Evolutionary conservation across 2,888 invertebrate genomes (phyloP).

Genomic region (Isotomurus palustris): DNA sequence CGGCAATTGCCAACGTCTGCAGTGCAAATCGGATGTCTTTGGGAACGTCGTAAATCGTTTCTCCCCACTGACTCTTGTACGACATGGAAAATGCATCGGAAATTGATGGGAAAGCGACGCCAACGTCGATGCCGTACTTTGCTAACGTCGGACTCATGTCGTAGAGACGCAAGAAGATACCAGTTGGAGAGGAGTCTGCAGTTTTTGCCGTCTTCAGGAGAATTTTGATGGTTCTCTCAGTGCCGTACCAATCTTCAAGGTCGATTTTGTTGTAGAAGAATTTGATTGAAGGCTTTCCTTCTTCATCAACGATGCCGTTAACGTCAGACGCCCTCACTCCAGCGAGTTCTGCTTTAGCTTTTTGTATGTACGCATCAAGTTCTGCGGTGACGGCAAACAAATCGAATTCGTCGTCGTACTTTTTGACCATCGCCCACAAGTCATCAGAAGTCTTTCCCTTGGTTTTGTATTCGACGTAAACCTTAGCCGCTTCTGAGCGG

Average conservation of each 20-base stretch:
- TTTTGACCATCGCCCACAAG: not conserved
- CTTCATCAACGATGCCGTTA: not conserved
- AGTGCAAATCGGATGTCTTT: slow-evolving; percentile 10
- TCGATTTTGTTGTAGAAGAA: slow-evolving; percentile 12
- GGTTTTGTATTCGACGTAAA: slow-evolving; percentile 2
- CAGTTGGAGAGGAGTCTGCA: not conserved
- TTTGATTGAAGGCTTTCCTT: not conserved
- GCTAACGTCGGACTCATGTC: slow-evolving; percentile 6
- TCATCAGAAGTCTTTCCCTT: not conserved
- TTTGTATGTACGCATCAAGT: not conserved
- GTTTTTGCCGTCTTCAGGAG: not conserved
- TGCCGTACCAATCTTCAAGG: slow-evolving; percentile 11
- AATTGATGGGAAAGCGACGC: slow-evolving; percentile 16
- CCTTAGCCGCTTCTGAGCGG: not conserved
- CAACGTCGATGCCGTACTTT: slow-evolving; percentile 6
- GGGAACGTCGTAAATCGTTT: not conserved
- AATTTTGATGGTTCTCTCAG: slow-evolving; percentile 13
- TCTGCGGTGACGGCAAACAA: not conserved
- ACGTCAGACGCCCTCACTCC: slow-evolving; percentile 9
- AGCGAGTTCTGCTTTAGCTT: slow-evolving; percentile 5
- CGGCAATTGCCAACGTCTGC: slow-evolving; percentile 2
- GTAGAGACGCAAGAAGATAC: slow-evolving; percentile 8
- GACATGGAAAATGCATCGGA: slow-evolving; percentile 6
- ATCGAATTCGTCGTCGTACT: slow-evolving; percentile 3
- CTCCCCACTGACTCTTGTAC: not conserved